Conservation (phyloP, 2,113 vertebrate species). For the Larimichthys polyactis region DNA sequence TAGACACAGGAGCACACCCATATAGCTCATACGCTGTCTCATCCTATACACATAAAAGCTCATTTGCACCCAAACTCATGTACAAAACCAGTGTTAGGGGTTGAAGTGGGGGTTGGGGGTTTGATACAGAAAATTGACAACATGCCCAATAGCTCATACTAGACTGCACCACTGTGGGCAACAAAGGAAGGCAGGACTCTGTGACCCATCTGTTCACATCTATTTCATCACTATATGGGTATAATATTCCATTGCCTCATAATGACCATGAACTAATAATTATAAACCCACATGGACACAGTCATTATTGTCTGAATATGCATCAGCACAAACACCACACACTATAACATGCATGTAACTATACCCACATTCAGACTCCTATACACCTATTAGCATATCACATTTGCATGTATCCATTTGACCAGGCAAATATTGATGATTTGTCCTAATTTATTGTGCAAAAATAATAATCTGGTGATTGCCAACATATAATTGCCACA, state of each 20-base stretch:
- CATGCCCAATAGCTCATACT: neutral
- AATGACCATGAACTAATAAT: conserved; percentile 15
- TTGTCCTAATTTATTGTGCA: conserved; percentile 45
- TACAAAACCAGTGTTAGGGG: neutral
- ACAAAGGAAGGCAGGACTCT: conserved; percentile 15
- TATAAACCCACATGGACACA: conserved; percentile 11
- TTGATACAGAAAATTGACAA: conserved; percentile 11
- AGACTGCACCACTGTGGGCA: neutral
- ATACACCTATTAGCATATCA: conserved; percentile 37
- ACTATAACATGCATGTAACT: conserved; percentile 1
- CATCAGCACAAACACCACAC: conserved; percentile 32
- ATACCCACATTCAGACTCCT: conserved; percentile 9
- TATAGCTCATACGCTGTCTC: too few relatives aligned
- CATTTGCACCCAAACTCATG: neutral
- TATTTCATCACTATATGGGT: neutral
- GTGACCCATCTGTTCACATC: conserved; percentile 39
- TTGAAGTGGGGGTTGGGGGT: conserved; percentile 1
- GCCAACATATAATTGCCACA: conserved; percentile 66
- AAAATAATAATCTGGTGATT: conserved; percentile 67
- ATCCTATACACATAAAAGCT: neutral
- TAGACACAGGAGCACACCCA: too few relatives aligned
- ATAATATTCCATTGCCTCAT: conserved; percentile 4
- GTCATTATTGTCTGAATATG: conserved; percentile 39
- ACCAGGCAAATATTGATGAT: conserved; percentile 64
- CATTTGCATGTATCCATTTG: conserved; percentile 50